Percentiles rank a stretch among this genome's conserved stretches.
Evolutionary conservation across 2,888 invertebrate genomes (phyloP).

Genomic region (Drosophila meridiana): DNA sequence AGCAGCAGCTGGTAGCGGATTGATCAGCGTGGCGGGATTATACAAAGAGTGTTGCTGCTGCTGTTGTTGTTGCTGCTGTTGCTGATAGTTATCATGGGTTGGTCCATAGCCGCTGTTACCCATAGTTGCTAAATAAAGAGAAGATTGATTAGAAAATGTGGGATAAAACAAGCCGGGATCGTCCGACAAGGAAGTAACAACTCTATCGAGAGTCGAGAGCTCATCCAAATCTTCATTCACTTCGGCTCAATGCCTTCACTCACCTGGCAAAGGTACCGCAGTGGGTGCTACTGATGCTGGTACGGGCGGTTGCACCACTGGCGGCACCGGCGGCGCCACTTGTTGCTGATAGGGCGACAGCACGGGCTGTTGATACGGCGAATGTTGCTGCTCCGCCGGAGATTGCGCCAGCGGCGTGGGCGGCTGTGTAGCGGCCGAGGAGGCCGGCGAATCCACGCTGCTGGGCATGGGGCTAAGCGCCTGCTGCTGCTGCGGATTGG

Average conservation of each 20-base stretch:
- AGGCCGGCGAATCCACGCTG: slow-evolving; percentile 81
- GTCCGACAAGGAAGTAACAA: background rate
- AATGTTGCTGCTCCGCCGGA: slow-evolving; percentile 84
- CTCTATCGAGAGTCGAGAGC: background rate
- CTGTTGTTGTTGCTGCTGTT: slow-evolving; percentile 50
- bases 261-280: slow-evolving; percentile 56
- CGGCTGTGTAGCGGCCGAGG: slow-evolving; percentile 82
- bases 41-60: slow-evolving; percentile 70
- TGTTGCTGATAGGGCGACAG: slow-evolving; percentile 85
- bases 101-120: slow-evolving; percentile 52
- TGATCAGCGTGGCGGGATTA: slow-evolving; percentile 71
- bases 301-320: slow-evolving; percentile 84
- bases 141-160: background rate
- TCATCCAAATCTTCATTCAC: background rate
- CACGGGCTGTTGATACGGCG: slow-evolving; percentile 85
- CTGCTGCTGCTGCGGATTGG: slow-evolving; percentile 73
- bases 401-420: slow-evolving; percentile 81
- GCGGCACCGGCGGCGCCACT: slow-evolving; percentile 56
- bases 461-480: slow-evolving; percentile 79
- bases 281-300: slow-evolving; percentile 55
- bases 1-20: slow-evolving; percentile 51
- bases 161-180: background rate
- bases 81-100: slow-evolving; percentile 59
- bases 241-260: background rate
- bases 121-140: slow-evolving; percentile 31